Conservation (phyloP, 1,140 invertebrate genomes). For the Agrypnia vestita region DNA sequence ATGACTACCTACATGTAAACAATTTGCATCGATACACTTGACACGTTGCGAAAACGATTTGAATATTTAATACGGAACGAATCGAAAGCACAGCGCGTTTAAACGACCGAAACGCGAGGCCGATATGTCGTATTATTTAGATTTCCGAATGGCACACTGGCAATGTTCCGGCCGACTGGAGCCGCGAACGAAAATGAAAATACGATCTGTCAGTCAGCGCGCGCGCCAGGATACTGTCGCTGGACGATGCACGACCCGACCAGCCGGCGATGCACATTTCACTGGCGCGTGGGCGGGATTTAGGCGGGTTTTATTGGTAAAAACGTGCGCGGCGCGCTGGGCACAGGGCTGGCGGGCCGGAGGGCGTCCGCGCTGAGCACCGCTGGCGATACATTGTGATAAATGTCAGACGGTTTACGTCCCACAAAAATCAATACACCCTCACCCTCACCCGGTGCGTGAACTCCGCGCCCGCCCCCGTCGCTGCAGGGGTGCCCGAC, state of each 20-base stretch:
- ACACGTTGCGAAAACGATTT: no score
- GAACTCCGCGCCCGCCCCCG: background rate
- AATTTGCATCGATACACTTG: no score
- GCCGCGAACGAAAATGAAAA: background rate
- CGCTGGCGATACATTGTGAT: constrained; percentile 31
- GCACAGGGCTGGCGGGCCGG: constrained; percentile 3
- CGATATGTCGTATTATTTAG: no score
- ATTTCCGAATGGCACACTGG: no score
- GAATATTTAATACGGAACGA: no score
- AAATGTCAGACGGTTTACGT: constrained; percentile 42
- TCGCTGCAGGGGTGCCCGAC: background rate
- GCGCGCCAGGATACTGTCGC: background rate
- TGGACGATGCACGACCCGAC: background rate
- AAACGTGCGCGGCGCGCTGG: background rate
- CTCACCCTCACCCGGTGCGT: constrained; percentile 21
- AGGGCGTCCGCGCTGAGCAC: background rate
- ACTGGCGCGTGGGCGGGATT: background rate
- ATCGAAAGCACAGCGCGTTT: no score
- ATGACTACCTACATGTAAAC: no score
- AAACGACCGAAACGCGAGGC: no score
- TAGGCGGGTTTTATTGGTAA: constrained; percentile 19
- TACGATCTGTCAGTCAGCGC: constrained; percentile 19
- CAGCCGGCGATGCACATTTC: background rate
- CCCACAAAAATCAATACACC: constrained; percentile 45
- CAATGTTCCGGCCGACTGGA: constrained; percentile 11